Base-by-base conservation (phyloP, 2,888 invertebrate genomes). In the Lamellibrachia satsuma region DNA sequence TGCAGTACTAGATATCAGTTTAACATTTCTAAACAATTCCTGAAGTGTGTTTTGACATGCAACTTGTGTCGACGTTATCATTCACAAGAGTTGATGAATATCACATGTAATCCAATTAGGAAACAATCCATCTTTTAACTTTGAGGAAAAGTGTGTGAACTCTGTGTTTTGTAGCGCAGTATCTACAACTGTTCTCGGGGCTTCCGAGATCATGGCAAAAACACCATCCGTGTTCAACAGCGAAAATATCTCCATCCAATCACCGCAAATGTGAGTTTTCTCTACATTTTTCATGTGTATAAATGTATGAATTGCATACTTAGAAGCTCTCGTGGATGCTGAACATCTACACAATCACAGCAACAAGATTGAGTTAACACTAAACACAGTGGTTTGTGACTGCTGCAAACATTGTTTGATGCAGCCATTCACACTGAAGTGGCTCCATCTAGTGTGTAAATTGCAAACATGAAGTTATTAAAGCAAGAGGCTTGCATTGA, bases 101-200 rank as follows among this genome's bases (percentile, higher is more conserved):
- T 75, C 15, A 75, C 75, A 15, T 22, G 75, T 22, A 75, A 3
- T 11, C 22, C 22, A 75, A 1, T 39, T 39, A 39, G 39, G 39
- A 39, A 39, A 39, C 39, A 39, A 39, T 39, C 39, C 39, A 75
- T n/a, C 22, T 75, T 22, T 2, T 75, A 75, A 75, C 75, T 11
- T 22, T 75, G 11, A 75, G 75, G 75, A 75, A 22, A 0, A 22
- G 75, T 22, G 75, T 75, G 75, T 11, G 55, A 22, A 75, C 22
- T 75, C 75, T 75, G 75, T 75, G 75, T 75, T 75, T 75, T 75
- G 6, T 75, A 75, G 75, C 75, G 75, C 22, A 75, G 75, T n/a
- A 22, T 98, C 0, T 98, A 98, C 95, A 97, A 97, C 95, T 94
- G 98, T 97, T 93, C 93, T 9, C 93, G 94, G 91, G 93, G 93